Evolutionary conservation across 2,113 vertebrate genomes (phyloP).

Genomic region (Stigmatopora nigra): DNA sequence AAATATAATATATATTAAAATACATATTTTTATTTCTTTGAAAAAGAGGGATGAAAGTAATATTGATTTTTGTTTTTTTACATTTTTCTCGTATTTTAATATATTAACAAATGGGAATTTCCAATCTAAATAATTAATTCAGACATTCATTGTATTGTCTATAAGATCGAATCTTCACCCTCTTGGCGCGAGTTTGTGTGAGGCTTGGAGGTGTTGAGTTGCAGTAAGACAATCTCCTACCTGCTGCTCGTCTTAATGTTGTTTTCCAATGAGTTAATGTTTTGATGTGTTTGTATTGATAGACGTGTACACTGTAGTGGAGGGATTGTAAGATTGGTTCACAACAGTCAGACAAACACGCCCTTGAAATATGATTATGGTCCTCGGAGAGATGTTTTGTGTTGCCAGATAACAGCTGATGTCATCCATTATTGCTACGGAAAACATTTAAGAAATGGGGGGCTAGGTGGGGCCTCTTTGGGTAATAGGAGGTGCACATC

Average conservation of each 20-base stretch:
- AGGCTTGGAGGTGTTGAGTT: slow-evolving; percentile 30
- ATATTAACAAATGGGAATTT: no score
- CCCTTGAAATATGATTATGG: slow-evolving; percentile 19
- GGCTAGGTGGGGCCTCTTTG: neutral
- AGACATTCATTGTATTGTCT: neutral
- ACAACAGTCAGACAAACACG: slow-evolving; percentile 6
- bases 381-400: neutral
- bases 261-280: neutral
- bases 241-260: slow-evolving; percentile 6
- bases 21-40: neutral
- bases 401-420: neutral
- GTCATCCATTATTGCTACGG: neutral
- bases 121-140: no score
- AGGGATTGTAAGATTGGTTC: neutral
- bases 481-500: slow-evolving; percentile 44
- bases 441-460: neutral
- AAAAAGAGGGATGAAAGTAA: neutral
- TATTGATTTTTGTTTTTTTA: neutral
- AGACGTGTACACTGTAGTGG: neutral
- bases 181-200: neutral
- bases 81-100: no score
- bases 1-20: neutral
- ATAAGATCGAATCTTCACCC: neutral
- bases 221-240: slow-evolving; percentile 38
- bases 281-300: neutral